A percentile compares a stretch with the other conserved stretches of the same genome.
phyloP scores from a whole-genome alignment of 2,113 vertebrate genomes.

The Rhegmatorhina hoffmannsi region DNA sequence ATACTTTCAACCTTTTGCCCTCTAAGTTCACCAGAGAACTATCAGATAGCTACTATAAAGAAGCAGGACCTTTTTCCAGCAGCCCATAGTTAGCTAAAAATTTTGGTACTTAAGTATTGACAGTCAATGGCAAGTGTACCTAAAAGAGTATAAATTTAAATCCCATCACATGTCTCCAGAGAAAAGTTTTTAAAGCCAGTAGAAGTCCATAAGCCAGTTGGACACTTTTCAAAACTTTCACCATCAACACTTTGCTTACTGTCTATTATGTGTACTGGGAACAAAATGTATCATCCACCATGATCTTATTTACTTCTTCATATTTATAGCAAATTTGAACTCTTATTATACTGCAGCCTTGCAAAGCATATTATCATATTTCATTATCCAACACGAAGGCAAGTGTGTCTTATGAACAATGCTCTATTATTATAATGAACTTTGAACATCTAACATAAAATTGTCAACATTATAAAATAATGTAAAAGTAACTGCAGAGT shows the following conservation, averaged over 20 bases:
- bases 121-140: neutral
- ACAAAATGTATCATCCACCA: neutral
- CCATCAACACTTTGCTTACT: neutral
- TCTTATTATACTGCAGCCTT: constrained; percentile 12
- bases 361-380: constrained; percentile 45
- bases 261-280: neutral
- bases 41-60: neutral
- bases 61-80: neutral
- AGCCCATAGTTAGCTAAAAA: neutral
- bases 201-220: neutral
- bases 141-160: neutral
- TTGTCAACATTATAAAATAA: constrained; percentile 34
- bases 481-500: constrained; percentile 20
- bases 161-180: neutral
- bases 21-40: neutral
- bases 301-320: constrained; percentile 40
- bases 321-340: constrained; percentile 29
- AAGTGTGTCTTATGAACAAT: constrained; percentile 42
- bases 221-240: neutral
- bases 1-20: neutral
- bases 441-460: constrained; percentile 41
- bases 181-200: neutral
- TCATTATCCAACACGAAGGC: constrained; percentile 48
- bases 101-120: neutral
- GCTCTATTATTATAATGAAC: constrained; percentile 48